Percentiles rank a stretch among this genome's conserved stretches.
Conservation (phyloP, 2,797 vertebrate species). For the Hoplostethus atlanticus region DNA sequence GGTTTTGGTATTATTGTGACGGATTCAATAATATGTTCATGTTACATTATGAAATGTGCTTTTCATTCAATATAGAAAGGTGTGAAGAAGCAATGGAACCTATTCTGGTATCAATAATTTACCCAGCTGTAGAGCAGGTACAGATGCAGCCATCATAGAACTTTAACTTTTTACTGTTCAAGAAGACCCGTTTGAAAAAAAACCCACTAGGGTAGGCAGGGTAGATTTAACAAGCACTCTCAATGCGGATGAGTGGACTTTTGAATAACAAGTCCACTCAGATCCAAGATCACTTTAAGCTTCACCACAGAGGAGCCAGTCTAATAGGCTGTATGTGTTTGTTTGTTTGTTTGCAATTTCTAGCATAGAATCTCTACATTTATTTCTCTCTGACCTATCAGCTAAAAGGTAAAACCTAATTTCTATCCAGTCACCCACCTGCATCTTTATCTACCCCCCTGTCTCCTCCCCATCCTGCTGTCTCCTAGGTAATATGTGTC, state of each 20-base stretch:
- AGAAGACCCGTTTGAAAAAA: too few species aligned
- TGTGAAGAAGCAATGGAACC: too few species aligned
- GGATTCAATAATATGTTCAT: too few species aligned
- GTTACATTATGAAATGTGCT: too few species aligned
- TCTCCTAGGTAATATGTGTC: constrained; percentile 89
- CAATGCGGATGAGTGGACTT: not conserved
- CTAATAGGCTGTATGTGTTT: too few species aligned
- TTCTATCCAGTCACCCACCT: constrained; percentile 9
- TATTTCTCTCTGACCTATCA: constrained; percentile 3
- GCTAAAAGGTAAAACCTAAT: not conserved
- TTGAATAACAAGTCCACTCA: not conserved
- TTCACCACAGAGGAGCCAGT: too few species aligned
- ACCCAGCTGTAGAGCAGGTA: not conserved
- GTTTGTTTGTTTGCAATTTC: not conserved
- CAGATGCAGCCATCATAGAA: not conserved
- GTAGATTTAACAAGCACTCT: too few species aligned
- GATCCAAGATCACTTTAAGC: not conserved
- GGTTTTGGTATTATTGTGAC: too few species aligned
- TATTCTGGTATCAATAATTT: too few species aligned
- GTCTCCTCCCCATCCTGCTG: constrained; percentile 37
- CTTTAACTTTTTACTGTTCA: not conserved
- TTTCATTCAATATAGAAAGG: too few species aligned
- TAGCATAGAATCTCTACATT: too few species aligned
- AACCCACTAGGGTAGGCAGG: too few species aligned
- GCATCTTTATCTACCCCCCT: constrained; percentile 36